phyloP scores from a whole-genome alignment of 2,113 vertebrate genomes.

The Morone chrysops region DNA sequence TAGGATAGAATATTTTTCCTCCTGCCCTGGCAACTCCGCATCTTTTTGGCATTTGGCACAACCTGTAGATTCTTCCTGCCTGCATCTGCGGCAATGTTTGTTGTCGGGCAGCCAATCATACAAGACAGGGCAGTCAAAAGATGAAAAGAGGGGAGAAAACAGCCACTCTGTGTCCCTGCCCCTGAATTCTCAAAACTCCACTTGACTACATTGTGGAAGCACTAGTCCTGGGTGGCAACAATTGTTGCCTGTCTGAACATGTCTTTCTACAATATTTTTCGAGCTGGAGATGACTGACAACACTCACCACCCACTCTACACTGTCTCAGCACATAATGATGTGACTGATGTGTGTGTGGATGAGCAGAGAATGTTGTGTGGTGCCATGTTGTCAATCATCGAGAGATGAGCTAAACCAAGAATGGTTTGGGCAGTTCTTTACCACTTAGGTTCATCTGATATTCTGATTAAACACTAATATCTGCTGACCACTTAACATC shows the following conservation, averaged over 20 bases:
- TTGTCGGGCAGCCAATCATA: constrained; percentile 55
- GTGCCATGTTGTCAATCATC: constrained; percentile 64
- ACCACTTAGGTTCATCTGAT: constrained; percentile 17
- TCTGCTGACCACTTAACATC: neutral
- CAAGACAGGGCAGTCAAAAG: constrained; percentile 33
- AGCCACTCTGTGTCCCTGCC: constrained; percentile 41
- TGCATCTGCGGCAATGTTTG: constrained; percentile 34
- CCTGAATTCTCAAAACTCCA: constrained; percentile 59
- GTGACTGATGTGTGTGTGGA: constrained; percentile 72
- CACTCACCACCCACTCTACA: constrained; percentile 69
- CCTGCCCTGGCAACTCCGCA: constrained; percentile 11
- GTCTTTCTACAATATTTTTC: constrained; percentile 44
- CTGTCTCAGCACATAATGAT: constrained; percentile 69
- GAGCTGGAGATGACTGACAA: constrained; percentile 69
- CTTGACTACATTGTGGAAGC: constrained; percentile 55
- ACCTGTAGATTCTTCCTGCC: constrained; percentile 43
- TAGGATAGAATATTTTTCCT: neutral
- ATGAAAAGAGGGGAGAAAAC: constrained; percentile 54
- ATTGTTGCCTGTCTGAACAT: constrained; percentile 62
- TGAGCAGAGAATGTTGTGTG: constrained; percentile 52
- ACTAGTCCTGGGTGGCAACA: constrained; percentile 47
- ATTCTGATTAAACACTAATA: constrained; percentile 35
- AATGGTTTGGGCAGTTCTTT: constrained; percentile 25
- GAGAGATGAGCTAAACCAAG: constrained; percentile 52
- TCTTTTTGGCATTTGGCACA: constrained; percentile 48